Evolutionary conservation across 2,797 vertebrate species (phyloP).

Genomic region (Poecilia picta): DNA sequence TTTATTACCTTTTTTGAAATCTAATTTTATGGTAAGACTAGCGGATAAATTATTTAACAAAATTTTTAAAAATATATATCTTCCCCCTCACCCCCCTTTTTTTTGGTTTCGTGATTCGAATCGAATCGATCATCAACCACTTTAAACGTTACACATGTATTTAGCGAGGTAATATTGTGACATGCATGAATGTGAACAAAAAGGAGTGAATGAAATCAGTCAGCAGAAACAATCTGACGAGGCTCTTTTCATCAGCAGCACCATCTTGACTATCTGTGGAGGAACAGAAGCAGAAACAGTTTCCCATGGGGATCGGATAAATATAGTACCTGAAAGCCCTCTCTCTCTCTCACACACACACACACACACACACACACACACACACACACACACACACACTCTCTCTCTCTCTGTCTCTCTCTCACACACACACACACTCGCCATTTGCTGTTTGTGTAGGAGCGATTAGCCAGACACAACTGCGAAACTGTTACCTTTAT

Average conservation of each 20-base stretch:
- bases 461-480: conserved; percentile 95
- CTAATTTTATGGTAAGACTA: not conserved
- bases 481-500: conserved; percentile 89
- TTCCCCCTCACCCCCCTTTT: not conserved
- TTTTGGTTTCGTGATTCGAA: not conserved
- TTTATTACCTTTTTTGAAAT: not conserved
- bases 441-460: conserved; percentile 95
- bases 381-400: conserved; percentile 58
- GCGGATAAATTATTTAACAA: not conserved
- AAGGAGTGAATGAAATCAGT: conserved; percentile 69
- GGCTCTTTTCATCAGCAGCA: conserved; percentile 86
- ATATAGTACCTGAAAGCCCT: conserved; percentile 86
- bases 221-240: conserved; percentile 66
- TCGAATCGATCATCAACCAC: not conserved
- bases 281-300: conserved; percentile 77
- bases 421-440: conserved; percentile 52
- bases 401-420: no score
- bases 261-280: conserved; percentile 86
- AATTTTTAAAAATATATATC: no score
- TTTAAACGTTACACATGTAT: not conserved
- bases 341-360: no score
- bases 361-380: conserved; percentile 35
- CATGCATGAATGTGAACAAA: not conserved
- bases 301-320: conserved; percentile 96
- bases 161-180: not conserved